Evolutionary conservation across 2,113 vertebrate genomes (phyloP), one percentile per base, ranked within the genome.

Genomic region (Otis tarda): DNA sequence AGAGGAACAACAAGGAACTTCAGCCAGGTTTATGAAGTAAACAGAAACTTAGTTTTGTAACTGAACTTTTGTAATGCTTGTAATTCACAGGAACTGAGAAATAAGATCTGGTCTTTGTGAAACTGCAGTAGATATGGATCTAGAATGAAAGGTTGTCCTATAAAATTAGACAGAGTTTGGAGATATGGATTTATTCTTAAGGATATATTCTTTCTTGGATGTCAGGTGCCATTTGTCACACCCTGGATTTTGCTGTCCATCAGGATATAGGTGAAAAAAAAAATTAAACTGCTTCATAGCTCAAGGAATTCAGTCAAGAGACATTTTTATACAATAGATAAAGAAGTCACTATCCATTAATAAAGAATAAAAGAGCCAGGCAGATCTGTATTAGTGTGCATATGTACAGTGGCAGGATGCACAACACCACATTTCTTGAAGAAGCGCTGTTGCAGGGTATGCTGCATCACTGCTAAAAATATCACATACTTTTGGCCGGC

Each of bases 221-320:
- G 98, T 98, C 98, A 98, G 97, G 95, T 97, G 96, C 95, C 91
- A 97, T 98, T 98, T 98, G 98, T 98, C 97, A 98, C 97, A 97
- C 93, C 85, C 86, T 92, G 91, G 97, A 97, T 98, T 97, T 97
- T 91, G 88, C 98, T 98, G 97, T 98, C 98, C 94, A 97, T 98
- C 98, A 98, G 95, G 95, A 98, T 97, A 95, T 95, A 93, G 95
- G 93, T 96, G 92, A 92, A 97, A 97, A 94, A 93, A 77, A 83
- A 57, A 24, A 25, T 1, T 67, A 75, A 93, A 91, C 88, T 82
- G 75, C 90, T 97, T 97, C 74, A 75, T 96, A 96, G 95, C 94
- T 97, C 93, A 97, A 96, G 93, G 94, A 97, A 85, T 92, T 97
- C 97, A 97, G 94, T 91, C 89, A 84, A 94, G 86, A 92, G 50